Base-by-base conservation (phyloP, 2,888 invertebrate species). In the Caenorhabditis doughertyi region DNA sequence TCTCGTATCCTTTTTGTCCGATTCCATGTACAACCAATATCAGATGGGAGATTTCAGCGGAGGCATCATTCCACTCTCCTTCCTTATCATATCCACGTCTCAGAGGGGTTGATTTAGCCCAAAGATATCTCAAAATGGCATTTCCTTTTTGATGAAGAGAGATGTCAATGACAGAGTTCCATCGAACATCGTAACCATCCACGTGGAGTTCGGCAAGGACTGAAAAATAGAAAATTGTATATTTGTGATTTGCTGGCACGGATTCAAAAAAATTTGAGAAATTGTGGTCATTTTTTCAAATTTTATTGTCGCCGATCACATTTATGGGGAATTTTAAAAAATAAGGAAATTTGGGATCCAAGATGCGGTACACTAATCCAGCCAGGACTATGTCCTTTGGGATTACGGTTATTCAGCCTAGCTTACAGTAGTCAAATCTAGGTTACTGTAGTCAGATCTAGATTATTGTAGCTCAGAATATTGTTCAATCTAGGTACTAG, bases 21-120 rank as follows among this genome's bases (percentile, higher is more conserved):
- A 95, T 95, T 74, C 95, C 95, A 92, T 95, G 95, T 73, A 95
- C 94, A 27, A 95, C 95, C 92, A 95, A 94, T 25, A 95, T 94
- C 83, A 95, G 92, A 92, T 95, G 95, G 58, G 94, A 94, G 81
- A 95, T 94, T 39, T 83, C 79, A 0, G 82, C 79, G 11, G 85
- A 56, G 13, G 83, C 80, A 49, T 88, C 88, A 2, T 70, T 71
- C 87, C 87, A 88, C 11, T 86, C 85, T 7, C 82, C 85, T 53
- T 87, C 87, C 42, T 83, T 85, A 47, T 88, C 87, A 49, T 80
- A 88, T 25, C 88, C 88, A n/a, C 88, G 65, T 13, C 88, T 51
- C 27, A 88, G 29, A 8, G 87, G 76, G 4, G 84, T 85, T 13
- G 84, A 71, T 56, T 87, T 87, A 3, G 81, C 82, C 88, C 87